Evolutionary conservation across 2,888 invertebrate genomes (phyloP).

Genomic region (Ichneumon xanthorius): DNA sequence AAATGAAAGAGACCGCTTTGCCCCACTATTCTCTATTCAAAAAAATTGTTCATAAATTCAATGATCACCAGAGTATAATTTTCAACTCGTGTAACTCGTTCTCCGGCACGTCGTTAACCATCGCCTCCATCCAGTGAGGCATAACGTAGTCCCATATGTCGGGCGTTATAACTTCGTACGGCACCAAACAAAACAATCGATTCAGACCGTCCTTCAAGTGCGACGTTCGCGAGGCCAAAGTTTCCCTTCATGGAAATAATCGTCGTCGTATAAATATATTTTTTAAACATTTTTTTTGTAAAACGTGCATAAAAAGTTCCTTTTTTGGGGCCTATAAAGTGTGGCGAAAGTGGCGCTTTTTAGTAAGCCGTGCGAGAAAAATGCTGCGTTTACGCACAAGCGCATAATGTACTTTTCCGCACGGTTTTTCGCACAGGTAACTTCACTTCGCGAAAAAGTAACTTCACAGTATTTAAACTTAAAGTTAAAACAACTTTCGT

Average conservation of each 20-base stretch:
- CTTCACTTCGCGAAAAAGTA: too few relatives aligned
- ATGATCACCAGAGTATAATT: constrained; percentile 89
- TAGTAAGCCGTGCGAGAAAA: too few relatives aligned
- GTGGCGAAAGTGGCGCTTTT: too few relatives aligned
- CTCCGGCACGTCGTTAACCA: constrained; percentile 96
- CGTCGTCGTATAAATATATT: not conserved
- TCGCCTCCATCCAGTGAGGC: constrained; percentile 99
- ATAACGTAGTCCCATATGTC: constrained; percentile 99
- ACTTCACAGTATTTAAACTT: too few relatives aligned
- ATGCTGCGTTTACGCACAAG: too few relatives aligned
- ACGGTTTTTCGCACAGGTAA: too few relatives aligned
- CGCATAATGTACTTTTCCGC: too few relatives aligned
- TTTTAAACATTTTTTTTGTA: too few relatives aligned
- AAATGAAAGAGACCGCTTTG: too few relatives aligned
- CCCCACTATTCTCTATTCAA: not conserved
- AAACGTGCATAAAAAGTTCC: too few relatives aligned
- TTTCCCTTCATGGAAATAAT: constrained; percentile 88
- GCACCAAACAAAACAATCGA: constrained; percentile 97
- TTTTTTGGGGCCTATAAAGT: too few relatives aligned
- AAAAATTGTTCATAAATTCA: not conserved
- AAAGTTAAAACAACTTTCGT: too few relatives aligned
- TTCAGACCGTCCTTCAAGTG: constrained; percentile 98
- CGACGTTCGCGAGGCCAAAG: constrained; percentile 93
- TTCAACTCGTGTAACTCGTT: constrained; percentile 94
- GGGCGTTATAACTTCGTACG: constrained; percentile 98